Conservation (phyloP, 1,140 invertebrate genomes). For the Lepidostoma basale region DNA sequence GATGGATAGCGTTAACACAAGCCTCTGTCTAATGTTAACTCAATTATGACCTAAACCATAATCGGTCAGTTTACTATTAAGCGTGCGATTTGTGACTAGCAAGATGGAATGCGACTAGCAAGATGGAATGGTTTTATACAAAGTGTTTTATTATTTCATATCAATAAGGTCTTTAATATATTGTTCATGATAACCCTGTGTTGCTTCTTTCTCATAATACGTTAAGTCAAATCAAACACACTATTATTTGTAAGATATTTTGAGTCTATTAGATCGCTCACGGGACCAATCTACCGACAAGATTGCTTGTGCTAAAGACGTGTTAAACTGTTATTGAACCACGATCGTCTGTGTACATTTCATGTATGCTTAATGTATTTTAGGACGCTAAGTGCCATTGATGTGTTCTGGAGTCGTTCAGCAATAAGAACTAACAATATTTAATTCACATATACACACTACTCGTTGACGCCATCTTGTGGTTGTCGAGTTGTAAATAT, state of each 20-base stretch:
- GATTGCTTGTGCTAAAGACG: background rate
- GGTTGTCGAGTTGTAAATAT: background rate
- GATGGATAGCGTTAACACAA: no score
- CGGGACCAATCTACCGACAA: conserved; percentile 13
- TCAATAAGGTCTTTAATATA: no score
- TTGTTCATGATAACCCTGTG: no score
- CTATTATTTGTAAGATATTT: background rate
- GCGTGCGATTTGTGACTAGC: no score
- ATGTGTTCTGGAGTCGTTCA: conserved; percentile 19
- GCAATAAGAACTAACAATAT: conserved; percentile 19
- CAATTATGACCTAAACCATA: no score
- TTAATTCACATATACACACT: background rate
- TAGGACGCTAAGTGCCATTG: conserved; percentile 27
- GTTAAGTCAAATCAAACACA: no score
- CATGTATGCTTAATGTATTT: background rate
- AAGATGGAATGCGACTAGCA: no score
- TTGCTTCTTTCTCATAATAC: background rate
- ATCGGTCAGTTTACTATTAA: no score
- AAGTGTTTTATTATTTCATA: no score
- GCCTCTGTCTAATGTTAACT: no score
- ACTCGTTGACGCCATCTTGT: background rate
- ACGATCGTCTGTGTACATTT: background rate
- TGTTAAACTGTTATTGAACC: background rate
- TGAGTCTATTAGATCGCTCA: background rate
- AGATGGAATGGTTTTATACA: no score